Evolutionary conservation across 1,140 invertebrate species (phyloP).

Genomic region (Aphis craccivora): DNA sequence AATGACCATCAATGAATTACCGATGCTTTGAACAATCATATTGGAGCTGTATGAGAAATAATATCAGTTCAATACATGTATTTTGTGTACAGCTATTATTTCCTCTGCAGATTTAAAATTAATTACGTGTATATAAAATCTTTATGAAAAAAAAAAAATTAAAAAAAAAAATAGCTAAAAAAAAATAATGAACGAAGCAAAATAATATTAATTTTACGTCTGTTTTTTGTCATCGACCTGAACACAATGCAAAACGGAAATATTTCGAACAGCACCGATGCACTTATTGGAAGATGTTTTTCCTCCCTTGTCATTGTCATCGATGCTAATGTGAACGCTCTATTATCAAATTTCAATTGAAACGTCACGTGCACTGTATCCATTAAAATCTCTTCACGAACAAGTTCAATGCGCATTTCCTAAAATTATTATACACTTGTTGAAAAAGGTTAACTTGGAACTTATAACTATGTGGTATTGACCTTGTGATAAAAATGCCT

Average conservation of each 20-base stretch:
- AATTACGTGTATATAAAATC: not conserved
- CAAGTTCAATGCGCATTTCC: slow-evolving; percentile 88
- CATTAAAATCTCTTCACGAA: slow-evolving; percentile 83
- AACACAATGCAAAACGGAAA: slow-evolving; percentile 98
- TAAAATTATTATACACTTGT: slow-evolving; percentile 62
- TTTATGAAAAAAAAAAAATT: not conserved
- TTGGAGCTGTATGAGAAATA: slow-evolving; percentile 73
- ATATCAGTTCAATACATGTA: not conserved
- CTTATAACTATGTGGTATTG: not conserved
- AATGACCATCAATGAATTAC: slow-evolving; percentile 90
- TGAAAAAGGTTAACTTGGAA: not conserved
- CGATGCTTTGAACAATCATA: slow-evolving; percentile 88
- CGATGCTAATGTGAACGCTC: slow-evolving; percentile 81
- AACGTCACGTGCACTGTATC: slow-evolving; percentile 94
- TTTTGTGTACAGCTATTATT: not conserved
- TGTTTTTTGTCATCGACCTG: slow-evolving; percentile 70
- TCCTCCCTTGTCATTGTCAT: slow-evolving; percentile 84
- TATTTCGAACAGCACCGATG: slow-evolving; percentile 91
- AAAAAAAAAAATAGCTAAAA: slow-evolving; percentile 2
- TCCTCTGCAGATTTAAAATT: not conserved
- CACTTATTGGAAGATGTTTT: slow-evolving; percentile 84
- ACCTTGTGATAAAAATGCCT: slow-evolving; percentile 62
- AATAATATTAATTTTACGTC: slow-evolving; percentile 55
- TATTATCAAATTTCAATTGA: slow-evolving; percentile 92
- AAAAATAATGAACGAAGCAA: slow-evolving; percentile 27